Base-by-base conservation (phyloP, 2,113 vertebrate genomes). In the Salvelinus alpinus region DNA sequence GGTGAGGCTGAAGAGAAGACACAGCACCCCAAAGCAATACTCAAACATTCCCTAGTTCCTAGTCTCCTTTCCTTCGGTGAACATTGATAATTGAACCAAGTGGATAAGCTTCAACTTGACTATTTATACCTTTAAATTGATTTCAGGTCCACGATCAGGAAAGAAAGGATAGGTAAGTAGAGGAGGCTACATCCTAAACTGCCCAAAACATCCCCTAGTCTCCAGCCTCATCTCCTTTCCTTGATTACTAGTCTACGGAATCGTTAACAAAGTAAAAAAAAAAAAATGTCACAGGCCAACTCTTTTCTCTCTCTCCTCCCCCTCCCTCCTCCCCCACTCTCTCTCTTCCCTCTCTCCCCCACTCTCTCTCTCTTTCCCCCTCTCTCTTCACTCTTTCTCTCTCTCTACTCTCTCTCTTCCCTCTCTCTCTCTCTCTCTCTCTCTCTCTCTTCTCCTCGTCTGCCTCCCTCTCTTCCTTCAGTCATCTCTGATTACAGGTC, bases 401-500 rank as follows among this genome's bases (percentile, higher is more conserved):
- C 64, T 24, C 67, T 31, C 31, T 2, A 31, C 29, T 12, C 16
- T 22, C 57, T 25, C 20, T 25, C 24, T 66, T 31, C 29, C 29
- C 73, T 59, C 16, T 5, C 4, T 3, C 57, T 8, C n/a, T 1
- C n/a, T n/a, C n/a, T n/a, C n/a, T n/a, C 16, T 5, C 4, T 3
- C 57, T 8, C 29, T 1, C 48, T 14, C n/a, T 44, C 59, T 14
- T 14, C n/a, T 20, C 44, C 20, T 13, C 3, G 5, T 22, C 57
- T 25, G 5, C 60, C 60, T 25, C n/a, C 1, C 16, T 24, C 48
- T 20, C 34, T 47, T 48, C 38, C 34, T 72, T 1, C n/a, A 48
- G 31, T 62, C 78, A 70, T 67, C 71, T 83, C 66, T 78, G 81
- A 86, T 83, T 83, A 80, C 20, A 68, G 62, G 31, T 73, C 59